Evolutionary conservation across 1,140 invertebrate species (phyloP).

Genomic region (Proales similis): DNA sequence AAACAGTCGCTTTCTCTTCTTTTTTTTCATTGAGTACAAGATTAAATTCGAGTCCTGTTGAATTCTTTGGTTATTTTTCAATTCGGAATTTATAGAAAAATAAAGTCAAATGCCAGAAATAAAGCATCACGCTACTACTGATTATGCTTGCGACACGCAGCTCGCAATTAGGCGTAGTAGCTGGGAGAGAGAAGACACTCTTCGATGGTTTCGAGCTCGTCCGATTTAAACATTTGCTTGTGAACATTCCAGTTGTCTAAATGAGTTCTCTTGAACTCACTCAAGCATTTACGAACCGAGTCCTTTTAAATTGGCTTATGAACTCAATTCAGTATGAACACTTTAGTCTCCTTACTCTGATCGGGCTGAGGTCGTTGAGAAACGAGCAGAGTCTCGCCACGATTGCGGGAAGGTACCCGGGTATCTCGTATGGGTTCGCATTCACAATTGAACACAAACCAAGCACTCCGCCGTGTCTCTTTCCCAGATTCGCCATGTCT

Average conservation of each 20-base stretch:
- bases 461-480: constrained; percentile 70
- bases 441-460: constrained; percentile 79
- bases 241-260: constrained; percentile 82
- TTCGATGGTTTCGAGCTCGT: constrained; percentile 73
- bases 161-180: constrained; percentile 65
- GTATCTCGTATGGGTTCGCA: constrained; percentile 81
- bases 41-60: too few species aligned
- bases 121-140: too few species aligned
- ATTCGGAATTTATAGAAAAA: too few species aligned
- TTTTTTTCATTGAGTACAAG: too few species aligned
- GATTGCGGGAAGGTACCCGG: constrained; percentile 70
- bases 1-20: too few species aligned
- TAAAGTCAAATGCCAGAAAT: too few species aligned
- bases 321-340: background rate
- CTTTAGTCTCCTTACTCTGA: background rate
- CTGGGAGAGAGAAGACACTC: constrained; percentile 81
- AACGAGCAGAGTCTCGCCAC: constrained; percentile 70
- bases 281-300: constrained; percentile 72
- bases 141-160: too few species aligned
- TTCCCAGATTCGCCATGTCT: constrained; percentile 46
- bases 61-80: too few species aligned
- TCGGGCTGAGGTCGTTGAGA: constrained; percentile 74
- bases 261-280: constrained; percentile 81
- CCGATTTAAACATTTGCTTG: constrained; percentile 78
- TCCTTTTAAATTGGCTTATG: background rate